Base-by-base conservation (phyloP, 2,888 invertebrate species). In the Digitonthophagus gazella region DNA sequence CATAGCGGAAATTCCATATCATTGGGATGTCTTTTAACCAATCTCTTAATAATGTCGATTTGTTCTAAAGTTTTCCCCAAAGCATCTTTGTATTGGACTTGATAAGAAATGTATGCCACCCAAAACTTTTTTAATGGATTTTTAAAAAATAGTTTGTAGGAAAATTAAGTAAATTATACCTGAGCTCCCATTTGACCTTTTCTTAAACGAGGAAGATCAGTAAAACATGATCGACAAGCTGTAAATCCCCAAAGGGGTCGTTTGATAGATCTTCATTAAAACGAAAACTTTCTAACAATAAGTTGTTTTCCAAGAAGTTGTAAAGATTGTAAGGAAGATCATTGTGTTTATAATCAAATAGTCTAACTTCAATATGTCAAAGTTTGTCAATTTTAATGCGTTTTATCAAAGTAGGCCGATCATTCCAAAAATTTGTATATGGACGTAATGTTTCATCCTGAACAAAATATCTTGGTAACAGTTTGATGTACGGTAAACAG, bases 31-130 rank as follows among this genome's bases (percentile, higher is more conserved):
- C 76, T 77, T 2, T 70, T 72, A 0, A 79, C 74, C 11, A 81
- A 70, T 69, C 88, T 81, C 74, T 86, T 86, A 72, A 89, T 89
- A 19, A 87, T 84, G 77, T 89, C 89, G 69, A 88, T 85, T 78
- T 89, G 89, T 65, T 88, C 86, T 58, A 89, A 74, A 0, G 87
- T 86, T 68, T 84, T 80, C 58, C 85, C 84, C 2, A 88, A 84
- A 0, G 87, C 84, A 76, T 89, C 87, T 73, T 85, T 84, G 74
- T 85, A 84, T 73, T 87, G 86, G 0, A 84, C 80, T n/a, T 76
- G 73, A 75, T 89, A 89, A 0, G 76, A 75, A 0, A 84, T 85
- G 74, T 86, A 89, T 0, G 87, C 86, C 0, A 84, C 86, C 88
- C 88, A 89, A 76, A 89, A 88, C 88, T 89, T 76, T n/a, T 80